Evolutionary conservation across 1,140 invertebrate species (phyloP), one percentile per base, ranked within the genome.

Genomic region (Acromyrmex echinatior): DNA sequence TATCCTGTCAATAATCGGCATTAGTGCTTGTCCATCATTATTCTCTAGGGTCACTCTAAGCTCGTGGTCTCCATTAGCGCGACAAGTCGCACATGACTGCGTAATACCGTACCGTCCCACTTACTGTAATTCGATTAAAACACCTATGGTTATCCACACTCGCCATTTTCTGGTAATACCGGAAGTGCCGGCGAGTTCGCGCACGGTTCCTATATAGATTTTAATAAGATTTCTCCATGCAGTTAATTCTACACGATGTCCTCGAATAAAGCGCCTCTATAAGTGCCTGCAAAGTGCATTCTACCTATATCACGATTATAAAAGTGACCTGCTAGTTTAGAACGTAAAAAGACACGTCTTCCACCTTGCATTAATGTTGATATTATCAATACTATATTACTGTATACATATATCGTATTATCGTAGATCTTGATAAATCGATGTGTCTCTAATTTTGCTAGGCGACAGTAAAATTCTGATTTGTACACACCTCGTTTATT

Each of bases 71-170:
- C 91, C 90, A 92, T 92, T 92, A 92, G 90, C 80, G 77, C 85
- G 79, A 90, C 87, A 82, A 86, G 63, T 82, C 84, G 53, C 87
- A 74, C 89, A 74, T 79, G 89, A 87, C 87, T 78, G 70, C 80
- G 63, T 88, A 86, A 92, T 90, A 81, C 71, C 45, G 79, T 65
- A 58, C 84, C 87, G 73, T 91, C 82, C 87, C 87, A 87, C 85
- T 92, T 92, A 92, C 91, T 84, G 87, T 91, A 92, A 92, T 92
- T 92, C 88, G 86, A 92, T 91, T 90, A 88, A 91, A 91, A 90
- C 87, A 60, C 58, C 82, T 68, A 73, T 66, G 85, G 76, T 87
- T 71, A 73, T 79, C 81, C 88, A 58, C 68, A 60, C 80, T 53
- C 70, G 49, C 68, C 76, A 86, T 89, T 89, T 91, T 82, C 90